Evolutionary conservation across 2,888 invertebrate species (phyloP), one percentile per base, ranked within the genome.

Genomic region (Drosophila hamatofila): DNA sequence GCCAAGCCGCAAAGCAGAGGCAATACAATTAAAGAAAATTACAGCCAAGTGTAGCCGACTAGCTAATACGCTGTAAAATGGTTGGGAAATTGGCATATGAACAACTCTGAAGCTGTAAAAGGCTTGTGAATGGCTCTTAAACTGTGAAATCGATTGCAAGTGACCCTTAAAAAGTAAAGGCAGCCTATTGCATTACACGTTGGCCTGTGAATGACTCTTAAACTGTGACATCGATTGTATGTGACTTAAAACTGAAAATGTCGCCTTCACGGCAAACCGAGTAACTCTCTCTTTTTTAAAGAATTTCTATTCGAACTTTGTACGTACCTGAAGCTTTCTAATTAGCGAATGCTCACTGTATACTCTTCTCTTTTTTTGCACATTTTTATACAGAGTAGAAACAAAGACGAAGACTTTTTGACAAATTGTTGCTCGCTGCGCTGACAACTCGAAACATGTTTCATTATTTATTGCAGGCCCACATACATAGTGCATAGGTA

Each of bases 341-440:
- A 37, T 54, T 54, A 54, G 12, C 37, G 37, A 37, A 0, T 37
- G 25, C 23, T 2, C 37, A n/a, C 3, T 23, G 25, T 37, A 46
- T 35, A 58, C 25, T 27, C 48, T 33, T 33, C 11, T 42, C 2
- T 41, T 25, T 35, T 35, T 58, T 14, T 46, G 39, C 46, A 58
- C 14, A 44, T 33, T 48, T 46, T 48, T 21, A 9, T 37, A 37
- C 48, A 37, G 35, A 35, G 35, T 16, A 14, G 35, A 6, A 16
- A 35, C 35, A 33, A 14, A 39, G 58, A 30, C 57, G 62, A 46
- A 66, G 80, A 83, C 73, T 76, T 80, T 80, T 89, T 86, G 90
- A 86, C 90, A 86, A 86, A 86, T 86, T 86, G 86, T 80, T 88
- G 78, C 72, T 73, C 59, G 71, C 66, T 77, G 79, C 63, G 86